These are phyloP conservation scores for Callaeas wilsoni DNA, from an alignment of 2,113 vertebrate species.

Conservation along the genomic window DNA sequence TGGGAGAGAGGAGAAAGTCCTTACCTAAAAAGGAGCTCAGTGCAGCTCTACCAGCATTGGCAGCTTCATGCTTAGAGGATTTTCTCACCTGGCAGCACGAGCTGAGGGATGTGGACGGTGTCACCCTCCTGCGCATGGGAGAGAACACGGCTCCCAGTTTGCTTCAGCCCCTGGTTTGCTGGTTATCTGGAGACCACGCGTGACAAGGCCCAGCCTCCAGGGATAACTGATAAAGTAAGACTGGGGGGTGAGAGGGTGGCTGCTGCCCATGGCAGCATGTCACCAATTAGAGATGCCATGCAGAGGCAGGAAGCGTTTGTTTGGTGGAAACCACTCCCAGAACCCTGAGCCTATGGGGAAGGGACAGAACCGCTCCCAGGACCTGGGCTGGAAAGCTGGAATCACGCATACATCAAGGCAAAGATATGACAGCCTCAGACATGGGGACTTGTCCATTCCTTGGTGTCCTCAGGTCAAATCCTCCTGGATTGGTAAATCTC, in stretches of 20 bases:
- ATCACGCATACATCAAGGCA: not conserved
- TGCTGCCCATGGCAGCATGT: not conserved
- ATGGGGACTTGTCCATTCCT: not conserved
- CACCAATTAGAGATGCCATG: not conserved
- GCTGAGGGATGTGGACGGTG: not conserved
- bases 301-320: not conserved
- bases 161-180: not conserved
- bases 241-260: fast-evolving
- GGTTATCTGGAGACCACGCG: not conserved
- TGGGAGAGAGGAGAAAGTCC: not conserved
- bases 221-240: not conserved
- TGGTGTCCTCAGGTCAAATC: not conserved
- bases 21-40: fast-evolving
- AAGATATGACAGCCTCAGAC: not conserved
- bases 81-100: fast-evolving
- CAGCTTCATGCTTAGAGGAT: not conserved
- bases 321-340: not conserved
- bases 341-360: not conserved
- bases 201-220: not conserved
- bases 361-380: fast-evolving
- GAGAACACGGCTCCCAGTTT: not conserved
- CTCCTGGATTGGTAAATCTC: not conserved
- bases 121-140: not conserved
- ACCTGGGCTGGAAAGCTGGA: not conserved
- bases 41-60: not conserved